These are phyloP conservation scores for Acanthurus leucopareius DNA, from an alignment of 2,797 vertebrate species.

Conservation along the genomic window DNA sequence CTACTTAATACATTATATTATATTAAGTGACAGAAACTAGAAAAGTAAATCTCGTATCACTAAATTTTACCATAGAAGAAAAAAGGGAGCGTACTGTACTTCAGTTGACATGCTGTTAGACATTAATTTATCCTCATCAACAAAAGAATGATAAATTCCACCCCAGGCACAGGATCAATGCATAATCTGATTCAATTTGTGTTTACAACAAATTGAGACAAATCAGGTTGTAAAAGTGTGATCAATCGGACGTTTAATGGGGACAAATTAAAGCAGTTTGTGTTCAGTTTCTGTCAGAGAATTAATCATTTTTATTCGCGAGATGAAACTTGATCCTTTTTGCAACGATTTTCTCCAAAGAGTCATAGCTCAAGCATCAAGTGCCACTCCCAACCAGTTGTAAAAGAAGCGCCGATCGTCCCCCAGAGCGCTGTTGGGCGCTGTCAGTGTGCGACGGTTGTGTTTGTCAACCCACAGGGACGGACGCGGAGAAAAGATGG, in stretches of 20 bases:
- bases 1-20: too few species aligned
- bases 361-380: conserved; percentile 59
- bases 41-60: not conserved
- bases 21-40: not conserved
- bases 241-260: conserved; percentile 56
- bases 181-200: conserved; percentile 68
- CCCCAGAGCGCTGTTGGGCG: conserved; percentile 57
- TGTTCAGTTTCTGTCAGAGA: conserved; percentile 42
- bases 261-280: conserved; percentile 41
- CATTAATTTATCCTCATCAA: conserved; percentile 64
- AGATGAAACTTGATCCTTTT: conserved; percentile 55
- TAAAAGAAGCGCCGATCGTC: conserved; percentile 34
- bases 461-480: conserved; percentile 47
- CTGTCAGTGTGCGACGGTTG: conserved; percentile 16
- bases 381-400: conserved; percentile 35
- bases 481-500: conserved; percentile 21
- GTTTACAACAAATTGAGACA: conserved; percentile 76
- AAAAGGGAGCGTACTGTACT: not conserved
- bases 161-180: conserved; percentile 69
- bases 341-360: conserved; percentile 51
- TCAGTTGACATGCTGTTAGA: conserved; percentile 16
- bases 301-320: conserved; percentile 71
- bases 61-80: not conserved
- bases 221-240: conserved; percentile 63
- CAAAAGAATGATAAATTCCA: conserved; percentile 52